These are phyloP conservation scores for Ranitomeya imitator DNA, from an alignment of 2,113 vertebrate species.

Conservation along the genomic window DNA sequence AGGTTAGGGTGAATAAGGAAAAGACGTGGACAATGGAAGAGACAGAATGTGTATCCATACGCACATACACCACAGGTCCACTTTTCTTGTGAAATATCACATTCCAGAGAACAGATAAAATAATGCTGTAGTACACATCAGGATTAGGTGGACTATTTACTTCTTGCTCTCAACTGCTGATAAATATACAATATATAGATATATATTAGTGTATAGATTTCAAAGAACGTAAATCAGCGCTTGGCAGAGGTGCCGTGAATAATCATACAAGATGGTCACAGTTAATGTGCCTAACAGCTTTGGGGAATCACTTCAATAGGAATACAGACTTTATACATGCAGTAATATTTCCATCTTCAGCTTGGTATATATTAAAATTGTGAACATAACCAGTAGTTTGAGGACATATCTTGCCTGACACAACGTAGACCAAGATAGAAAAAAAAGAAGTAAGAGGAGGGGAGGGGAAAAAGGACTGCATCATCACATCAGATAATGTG, in stretches of 20 bases:
- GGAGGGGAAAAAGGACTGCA: constrained; percentile 63
- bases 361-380: constrained; percentile 68
- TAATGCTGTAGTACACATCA: constrained; percentile 21
- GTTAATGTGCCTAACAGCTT: constrained; percentile 67
- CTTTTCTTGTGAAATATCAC: neutral
- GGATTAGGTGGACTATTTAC: neutral
- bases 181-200: constrained; percentile 52
- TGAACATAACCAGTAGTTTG: constrained; percentile 73
- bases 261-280: constrained; percentile 64
- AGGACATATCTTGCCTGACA: constrained; percentile 72
- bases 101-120: constrained; percentile 10
- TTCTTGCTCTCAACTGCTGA: constrained; percentile 10
- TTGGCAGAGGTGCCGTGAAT: constrained; percentile 68
- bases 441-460: constrained; percentile 59
- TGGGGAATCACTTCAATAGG: constrained; percentile 60
- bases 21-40: neutral
- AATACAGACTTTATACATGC: constrained; percentile 75
- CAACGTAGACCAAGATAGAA: constrained; percentile 74
- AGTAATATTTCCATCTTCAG: constrained; percentile 69
- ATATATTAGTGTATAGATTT: constrained; percentile 67
- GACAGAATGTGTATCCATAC: constrained; percentile 6
- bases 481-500: constrained; percentile 72
- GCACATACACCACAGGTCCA: constrained; percentile 12
- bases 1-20: constrained; percentile 57
- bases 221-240: constrained; percentile 62